These are phyloP conservation scores for Paralichthys olivaceus DNA, from an alignment of 2,113 vertebrate genomes.

Conservation along the genomic window DNA sequence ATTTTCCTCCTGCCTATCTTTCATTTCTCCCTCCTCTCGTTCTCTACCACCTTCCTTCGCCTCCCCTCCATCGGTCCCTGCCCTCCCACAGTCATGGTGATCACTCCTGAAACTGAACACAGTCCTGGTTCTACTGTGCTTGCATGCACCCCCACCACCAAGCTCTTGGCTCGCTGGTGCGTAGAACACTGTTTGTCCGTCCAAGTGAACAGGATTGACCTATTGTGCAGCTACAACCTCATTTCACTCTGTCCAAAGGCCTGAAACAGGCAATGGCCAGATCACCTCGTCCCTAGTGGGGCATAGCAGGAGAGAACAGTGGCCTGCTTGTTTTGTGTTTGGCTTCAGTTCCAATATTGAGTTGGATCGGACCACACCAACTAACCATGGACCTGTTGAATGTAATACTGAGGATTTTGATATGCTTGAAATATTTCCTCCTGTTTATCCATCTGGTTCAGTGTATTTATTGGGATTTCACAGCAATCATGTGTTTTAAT, in stretches of 20 bases:
- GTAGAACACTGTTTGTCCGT: slow-evolving; percentile 54
- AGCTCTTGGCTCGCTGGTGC: slow-evolving; percentile 44
- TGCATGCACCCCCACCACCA: neutral
- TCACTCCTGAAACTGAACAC: slow-evolving; percentile 28
- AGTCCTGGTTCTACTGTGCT: slow-evolving; percentile 19
- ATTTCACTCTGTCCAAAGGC: slow-evolving; percentile 62
- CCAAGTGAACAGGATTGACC: slow-evolving; percentile 54
- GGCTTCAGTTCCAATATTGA: slow-evolving; percentile 56
- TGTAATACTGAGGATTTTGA: slow-evolving; percentile 39
- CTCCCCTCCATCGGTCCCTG: slow-evolving; percentile 9
- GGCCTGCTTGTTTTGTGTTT: slow-evolving; percentile 72
- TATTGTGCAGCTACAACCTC: slow-evolving; percentile 44
- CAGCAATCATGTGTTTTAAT: slow-evolving; percentile 13
- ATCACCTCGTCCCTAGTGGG: slow-evolving; percentile 64
- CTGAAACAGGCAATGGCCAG: slow-evolving; percentile 51
- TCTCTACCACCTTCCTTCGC: neutral
- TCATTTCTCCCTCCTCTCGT: slow-evolving; percentile 13
- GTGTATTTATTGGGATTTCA: slow-evolving; percentile 20
- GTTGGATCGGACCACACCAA: slow-evolving; percentile 53
- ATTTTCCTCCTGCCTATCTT: neutral
- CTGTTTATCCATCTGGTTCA: slow-evolving; percentile 33
- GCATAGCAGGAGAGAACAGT: slow-evolving; percentile 68
- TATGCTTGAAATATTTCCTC: slow-evolving; percentile 34
- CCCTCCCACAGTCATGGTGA: slow-evolving; percentile 4
- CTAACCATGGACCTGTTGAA: slow-evolving; percentile 49